Conservation (phyloP, 2,113 vertebrate genomes). For the Semnornis frantzii region DNA sequence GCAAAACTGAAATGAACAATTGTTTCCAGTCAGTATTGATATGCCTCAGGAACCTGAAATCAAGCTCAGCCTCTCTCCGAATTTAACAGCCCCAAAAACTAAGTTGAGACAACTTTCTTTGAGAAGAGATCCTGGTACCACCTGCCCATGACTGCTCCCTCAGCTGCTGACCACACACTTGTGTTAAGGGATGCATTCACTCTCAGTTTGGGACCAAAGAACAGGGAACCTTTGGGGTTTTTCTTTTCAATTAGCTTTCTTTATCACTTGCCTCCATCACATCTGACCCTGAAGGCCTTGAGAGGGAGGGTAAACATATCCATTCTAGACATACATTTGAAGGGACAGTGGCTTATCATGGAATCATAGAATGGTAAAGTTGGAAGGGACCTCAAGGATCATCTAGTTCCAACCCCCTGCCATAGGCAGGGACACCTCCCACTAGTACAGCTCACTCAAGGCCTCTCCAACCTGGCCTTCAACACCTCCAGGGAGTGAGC, state of each 20-base stretch:
- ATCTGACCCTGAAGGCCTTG: neutral
- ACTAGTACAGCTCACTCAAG: no score
- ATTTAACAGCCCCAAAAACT: neutral
- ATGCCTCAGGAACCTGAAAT: neutral
- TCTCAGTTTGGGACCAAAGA: neutral
- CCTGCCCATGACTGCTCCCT: neutral
- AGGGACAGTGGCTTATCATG: neutral
- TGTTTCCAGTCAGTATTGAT: neutral
- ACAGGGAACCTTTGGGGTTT: neutral
- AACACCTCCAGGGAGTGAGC: no score
- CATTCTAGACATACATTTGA: neutral
- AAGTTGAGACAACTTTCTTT: neutral
- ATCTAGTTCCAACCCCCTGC: no score
- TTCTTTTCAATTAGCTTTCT: neutral
- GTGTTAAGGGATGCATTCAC: neutral
- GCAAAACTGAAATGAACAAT: neutral
- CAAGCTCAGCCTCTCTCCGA: neutral
- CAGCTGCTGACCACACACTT: neutral
- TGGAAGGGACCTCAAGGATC: no score
- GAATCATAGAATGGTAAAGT: no score
- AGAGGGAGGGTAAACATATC: neutral
- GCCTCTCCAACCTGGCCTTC: no score
- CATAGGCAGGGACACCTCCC: no score
- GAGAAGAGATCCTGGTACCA: neutral
- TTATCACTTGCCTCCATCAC: neutral